phyloP scores from a whole-genome alignment of 1,140 invertebrate genomes.

The Drosophila nigromelanica region DNA sequence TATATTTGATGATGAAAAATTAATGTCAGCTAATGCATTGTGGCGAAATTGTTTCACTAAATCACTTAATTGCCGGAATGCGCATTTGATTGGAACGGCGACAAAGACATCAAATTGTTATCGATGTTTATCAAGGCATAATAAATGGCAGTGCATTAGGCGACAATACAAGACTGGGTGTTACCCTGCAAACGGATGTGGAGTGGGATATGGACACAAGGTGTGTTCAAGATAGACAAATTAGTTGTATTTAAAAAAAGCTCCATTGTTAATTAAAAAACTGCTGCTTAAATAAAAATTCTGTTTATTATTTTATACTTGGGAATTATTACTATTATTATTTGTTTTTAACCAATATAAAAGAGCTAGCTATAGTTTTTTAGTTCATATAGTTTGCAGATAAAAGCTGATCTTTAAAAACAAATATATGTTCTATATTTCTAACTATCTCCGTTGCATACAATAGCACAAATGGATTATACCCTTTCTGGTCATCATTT shows the following conservation, averaged over 20 bases:
- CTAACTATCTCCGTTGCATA: not conserved
- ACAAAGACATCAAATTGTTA: conserved; percentile 19
- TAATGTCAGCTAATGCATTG: conserved; percentile 54
- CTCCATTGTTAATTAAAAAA: too few relatives aligned
- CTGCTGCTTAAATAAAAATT: too few relatives aligned
- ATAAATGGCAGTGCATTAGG: not conserved
- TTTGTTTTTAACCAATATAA: too few relatives aligned
- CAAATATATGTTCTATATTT: too few relatives aligned
- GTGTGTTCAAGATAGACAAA: too few relatives aligned
- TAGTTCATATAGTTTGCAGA: too few relatives aligned
- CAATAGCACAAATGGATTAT: not conserved
- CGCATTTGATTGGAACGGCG: conserved; percentile 39
- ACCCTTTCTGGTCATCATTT: not conserved
- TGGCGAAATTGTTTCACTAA: conserved; percentile 41
- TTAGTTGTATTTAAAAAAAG: too few relatives aligned
- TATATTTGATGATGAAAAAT: conserved; percentile 46
- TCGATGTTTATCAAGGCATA: conserved; percentile 13
- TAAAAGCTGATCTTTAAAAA: too few relatives aligned
- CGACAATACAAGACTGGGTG: not conserved
- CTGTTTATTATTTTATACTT: too few relatives aligned
- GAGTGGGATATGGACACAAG: too few relatives aligned
- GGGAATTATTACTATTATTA: too few relatives aligned
- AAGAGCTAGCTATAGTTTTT: too few relatives aligned
- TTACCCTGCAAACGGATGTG: not conserved
- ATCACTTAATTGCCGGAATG: conserved; percentile 42